Base-by-base conservation (phyloP, 2,797 vertebrate genomes). In the Brachyalestes nurse region DNA sequence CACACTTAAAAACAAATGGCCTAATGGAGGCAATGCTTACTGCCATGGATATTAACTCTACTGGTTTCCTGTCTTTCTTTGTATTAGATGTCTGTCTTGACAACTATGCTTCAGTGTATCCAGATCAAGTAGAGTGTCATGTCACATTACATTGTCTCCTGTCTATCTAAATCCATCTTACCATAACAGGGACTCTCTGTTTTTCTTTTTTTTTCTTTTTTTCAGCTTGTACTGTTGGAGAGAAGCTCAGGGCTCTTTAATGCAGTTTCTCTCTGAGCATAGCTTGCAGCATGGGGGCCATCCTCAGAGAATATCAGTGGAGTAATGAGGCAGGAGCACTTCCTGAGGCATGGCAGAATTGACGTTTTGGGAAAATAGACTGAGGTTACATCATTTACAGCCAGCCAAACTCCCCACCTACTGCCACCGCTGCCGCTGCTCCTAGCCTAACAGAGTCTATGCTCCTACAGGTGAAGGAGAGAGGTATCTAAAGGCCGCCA, bases 281-380 rank as follows among this genome's bases (percentile, higher is more conserved):
- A 90, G 86, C 86, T 88, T 93, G 89, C 92, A 91, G 91, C 90
- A 88, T 88, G 90, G 86, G 80, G 86, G 88, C 90, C 23, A 81
- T 91, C 91, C 62, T 91, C 89, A 86, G 85, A 89, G 90, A 93
- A 93, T 93, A 93, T 93, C 92, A 93, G 92, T 93, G 91, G 91
- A 82, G 91, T 93, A 93, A 94, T 94, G 93, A 94, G 91, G 90
- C 91, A 87, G 88, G 85, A 87, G 89, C 90, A 92, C 90, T 93
- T 93, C 92, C 90, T 89, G 91, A 93, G 90, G 92, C 89, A 83
- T 89, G 72, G 90, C 91, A 89, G 92, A 92, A 93, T 93, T 91
- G 91, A 93, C 90, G 91, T 91, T 91, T 92, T 91, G 85, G 88
- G 71, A 77, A 70, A 90, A 92, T 88, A 91, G 58, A 89, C 87